Conservation (phyloP, 1,140 invertebrate genomes). For the Globodera ellingtonae region DNA sequence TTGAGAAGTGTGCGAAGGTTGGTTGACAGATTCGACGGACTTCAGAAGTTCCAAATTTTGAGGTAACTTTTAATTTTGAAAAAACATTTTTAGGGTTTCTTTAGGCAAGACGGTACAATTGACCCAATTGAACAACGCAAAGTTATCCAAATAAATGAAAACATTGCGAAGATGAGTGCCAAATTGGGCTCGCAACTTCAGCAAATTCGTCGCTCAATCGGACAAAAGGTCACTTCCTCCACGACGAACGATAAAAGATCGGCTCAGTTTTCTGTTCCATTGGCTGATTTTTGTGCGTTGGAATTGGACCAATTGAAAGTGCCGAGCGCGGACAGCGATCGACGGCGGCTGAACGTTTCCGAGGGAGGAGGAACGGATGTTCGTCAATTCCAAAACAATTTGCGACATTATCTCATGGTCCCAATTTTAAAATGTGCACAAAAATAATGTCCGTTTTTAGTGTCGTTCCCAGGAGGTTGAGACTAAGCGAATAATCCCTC, state of each 20-base stretch:
- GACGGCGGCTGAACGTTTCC: not conserved
- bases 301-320: conserved; percentile 23
- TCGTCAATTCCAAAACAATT: not conserved
- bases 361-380: not conserved
- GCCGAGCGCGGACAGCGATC: not conserved
- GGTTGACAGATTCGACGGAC: conserved; percentile 2
- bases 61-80: not conserved
- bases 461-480: not conserved
- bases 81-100: not conserved
- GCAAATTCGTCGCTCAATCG: conserved; percentile 14
- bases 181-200: not conserved
- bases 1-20: not conserved
- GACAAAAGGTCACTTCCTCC: not conserved
- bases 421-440: not conserved
- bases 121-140: conserved; percentile 17
- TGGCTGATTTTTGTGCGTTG: conserved; percentile 28
- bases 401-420: not conserved
- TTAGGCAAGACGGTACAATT: conserved; percentile 7
- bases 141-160: conserved; percentile 23
- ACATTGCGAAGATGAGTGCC: conserved; percentile 21
- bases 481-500: not conserved
- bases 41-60: not conserved
- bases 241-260: not conserved
- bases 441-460: conserved; percentile 4
- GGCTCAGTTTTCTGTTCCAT: not conserved